A percentile compares a stretch with the other conserved stretches of the same genome.
phyloP scores from a whole-genome alignment of 1,140 invertebrate genomes.

The Leptopilina boulardi region DNA sequence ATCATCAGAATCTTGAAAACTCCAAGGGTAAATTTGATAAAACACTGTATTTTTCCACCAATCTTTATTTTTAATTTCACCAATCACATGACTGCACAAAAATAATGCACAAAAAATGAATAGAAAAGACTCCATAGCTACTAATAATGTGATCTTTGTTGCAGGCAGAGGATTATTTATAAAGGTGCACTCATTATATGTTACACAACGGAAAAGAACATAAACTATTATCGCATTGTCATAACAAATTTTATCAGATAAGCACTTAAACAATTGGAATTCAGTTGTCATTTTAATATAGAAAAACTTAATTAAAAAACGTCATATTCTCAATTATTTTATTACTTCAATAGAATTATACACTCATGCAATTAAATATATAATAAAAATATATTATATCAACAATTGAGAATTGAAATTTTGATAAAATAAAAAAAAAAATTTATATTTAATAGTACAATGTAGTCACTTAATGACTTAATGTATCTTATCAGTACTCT shows the following conservation, averaged over 20 bases:
- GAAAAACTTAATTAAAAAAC: neutral
- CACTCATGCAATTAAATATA: too few species aligned
- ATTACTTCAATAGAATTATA: too few species aligned
- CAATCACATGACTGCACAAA: slow-evolving; percentile 42
- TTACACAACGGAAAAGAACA: neutral
- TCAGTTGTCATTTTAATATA: neutral
- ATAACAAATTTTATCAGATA: slow-evolving; percentile 5
- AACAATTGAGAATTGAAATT: too few species aligned
- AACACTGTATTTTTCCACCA: slow-evolving; percentile 87
- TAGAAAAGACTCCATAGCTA: slow-evolving; percentile 50
- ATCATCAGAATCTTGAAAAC: slow-evolving; percentile 84
- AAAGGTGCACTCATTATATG: neutral
- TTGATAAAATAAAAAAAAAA: too few species aligned
- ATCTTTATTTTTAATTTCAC: slow-evolving; percentile 66
- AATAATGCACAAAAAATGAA: slow-evolving; percentile 42
- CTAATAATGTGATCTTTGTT: slow-evolving; percentile 34
- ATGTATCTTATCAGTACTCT: too few species aligned
- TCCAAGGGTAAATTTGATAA: slow-evolving; percentile 87
- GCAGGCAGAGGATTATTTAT: neutral
- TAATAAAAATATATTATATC: too few species aligned
- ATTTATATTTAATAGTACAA: too few species aligned
- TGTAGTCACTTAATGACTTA: too few species aligned
- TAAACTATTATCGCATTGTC: neutral
- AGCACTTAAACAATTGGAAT: neutral
- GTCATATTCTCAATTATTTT: too few species aligned